phyloP scores from a whole-genome alignment of 2,888 invertebrate species.

The Cheilosia impressa region DNA sequence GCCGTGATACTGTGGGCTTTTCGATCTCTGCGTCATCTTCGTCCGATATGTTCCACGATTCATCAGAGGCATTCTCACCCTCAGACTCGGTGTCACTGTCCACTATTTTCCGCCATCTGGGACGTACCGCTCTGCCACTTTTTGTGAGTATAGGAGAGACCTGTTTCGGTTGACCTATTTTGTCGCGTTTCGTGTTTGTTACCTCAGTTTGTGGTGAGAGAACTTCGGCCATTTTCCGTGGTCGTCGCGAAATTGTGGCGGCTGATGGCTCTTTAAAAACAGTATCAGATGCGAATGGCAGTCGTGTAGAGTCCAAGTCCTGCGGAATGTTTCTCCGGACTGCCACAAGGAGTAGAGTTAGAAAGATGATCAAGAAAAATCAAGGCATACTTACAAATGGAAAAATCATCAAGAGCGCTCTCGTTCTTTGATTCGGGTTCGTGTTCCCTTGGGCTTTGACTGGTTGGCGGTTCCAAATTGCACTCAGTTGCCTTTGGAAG shows the following conservation, averaged over 20 bases:
- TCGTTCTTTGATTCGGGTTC: conserved; percentile 74
- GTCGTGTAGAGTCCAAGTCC: conserved; percentile 81
- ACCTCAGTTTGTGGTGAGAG: no score
- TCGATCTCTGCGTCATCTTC: conserved; percentile 60
- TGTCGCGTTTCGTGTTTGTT: no score
- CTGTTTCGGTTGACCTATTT: not conserved
- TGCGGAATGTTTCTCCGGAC: conserved; percentile 79
- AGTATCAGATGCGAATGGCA: conserved; percentile 48
- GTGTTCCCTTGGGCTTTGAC: not conserved
- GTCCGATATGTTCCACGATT: conserved; percentile 68
- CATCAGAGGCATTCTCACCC: conserved; percentile 78
- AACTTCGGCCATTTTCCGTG: not conserved
- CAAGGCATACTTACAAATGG: conserved; percentile 79
- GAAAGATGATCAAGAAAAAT: not conserved
- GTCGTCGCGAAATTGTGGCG: not conserved
- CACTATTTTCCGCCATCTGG: conserved; percentile 77
- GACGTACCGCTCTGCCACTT: conserved; percentile 27
- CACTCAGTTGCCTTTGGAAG: not conserved
- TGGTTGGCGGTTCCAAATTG: not conserved
- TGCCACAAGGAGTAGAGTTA: conserved; percentile 35
- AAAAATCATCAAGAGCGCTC: conserved; percentile 79
- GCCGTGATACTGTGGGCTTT: conserved; percentile 35
- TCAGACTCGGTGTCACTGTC: conserved; percentile 77
- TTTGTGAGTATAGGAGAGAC: conserved; percentile 24
- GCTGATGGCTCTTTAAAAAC: conserved; percentile 18